Base-by-base conservation (phyloP, 2,888 invertebrate genomes). In the Acrocera orbiculus region DNA sequence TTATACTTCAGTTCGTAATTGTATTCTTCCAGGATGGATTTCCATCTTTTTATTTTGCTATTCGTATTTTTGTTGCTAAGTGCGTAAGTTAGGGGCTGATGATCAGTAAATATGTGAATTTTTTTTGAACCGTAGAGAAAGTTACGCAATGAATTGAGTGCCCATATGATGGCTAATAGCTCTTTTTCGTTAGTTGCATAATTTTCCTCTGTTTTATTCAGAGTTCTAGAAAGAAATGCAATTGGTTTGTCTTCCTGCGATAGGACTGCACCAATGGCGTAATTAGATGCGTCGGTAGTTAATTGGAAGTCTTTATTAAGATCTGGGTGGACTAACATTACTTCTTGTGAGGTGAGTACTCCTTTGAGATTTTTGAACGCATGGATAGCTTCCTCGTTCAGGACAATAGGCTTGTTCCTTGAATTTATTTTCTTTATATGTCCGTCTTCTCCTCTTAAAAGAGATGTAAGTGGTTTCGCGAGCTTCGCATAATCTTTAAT, bases 401-500 rank as follows among this genome's bases (percentile, higher is more conserved):
- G 27, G 10, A 4, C 10, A 14, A 32, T 36, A 4, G 15, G 8
- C 27, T 32, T 36, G n/a, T 27, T 36, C 29, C 32, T 32, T 20
- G 36, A 36, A 11, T 24, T 5, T 9, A 23, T 20, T 27, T 36
- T 36, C 16, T 23, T 23, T 29, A 28, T 29, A 13, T 16, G 32
- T 16, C 30, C 32, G 27, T 30, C 41, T 42, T 24, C 39, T 36
- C 34, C 42, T 42, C 38, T 35, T 35, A 32, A 39, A 38, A 33
- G 44, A 39, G 30, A 42, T 38, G 17, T 42, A 31, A 36, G 40
- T 16, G 44, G 48, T 36, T 45, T 42, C 22, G 40, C 40, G 4
- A 43, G 14, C 11, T 40, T 40, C 1, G 42, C 41, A 23, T 44
- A 43, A 14, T 43, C 40, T 1, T 22, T 25, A 22, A 47, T 38